Evolutionary conservation across 2,113 vertebrate genomes (phyloP).

Genomic region (Malurus melanocephalus): DNA sequence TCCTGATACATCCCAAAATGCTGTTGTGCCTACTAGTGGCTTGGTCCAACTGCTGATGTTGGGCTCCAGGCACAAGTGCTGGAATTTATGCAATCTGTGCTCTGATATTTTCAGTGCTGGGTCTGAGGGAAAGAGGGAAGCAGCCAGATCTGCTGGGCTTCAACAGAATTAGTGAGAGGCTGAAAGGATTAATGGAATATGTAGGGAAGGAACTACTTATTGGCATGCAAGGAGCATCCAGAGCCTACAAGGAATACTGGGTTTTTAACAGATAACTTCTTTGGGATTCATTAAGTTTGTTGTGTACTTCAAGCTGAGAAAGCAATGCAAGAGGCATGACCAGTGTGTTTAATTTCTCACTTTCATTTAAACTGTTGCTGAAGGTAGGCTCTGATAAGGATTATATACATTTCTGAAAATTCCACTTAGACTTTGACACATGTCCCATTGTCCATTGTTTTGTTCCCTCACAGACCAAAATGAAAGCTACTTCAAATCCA

Average conservation of each 20-base stretch:
- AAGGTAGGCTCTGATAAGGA: background rate
- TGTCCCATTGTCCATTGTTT: background rate
- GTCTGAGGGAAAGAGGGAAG: too few relatives aligned
- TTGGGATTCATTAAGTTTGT: background rate
- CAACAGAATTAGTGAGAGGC: background rate
- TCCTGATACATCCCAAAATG: background rate
- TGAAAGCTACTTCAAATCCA: background rate
- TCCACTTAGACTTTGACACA: background rate
- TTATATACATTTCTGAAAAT: background rate
- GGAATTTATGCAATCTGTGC: background rate
- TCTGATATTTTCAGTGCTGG: background rate
- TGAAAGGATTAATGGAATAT: background rate
- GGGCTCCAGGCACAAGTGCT: background rate
- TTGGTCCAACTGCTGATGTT: background rate
- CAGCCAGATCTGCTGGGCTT: too few relatives aligned
- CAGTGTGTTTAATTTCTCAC: background rate
- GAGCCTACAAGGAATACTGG: background rate
- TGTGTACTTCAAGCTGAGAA: background rate
- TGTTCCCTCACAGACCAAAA: background rate
- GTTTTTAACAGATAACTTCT: background rate
- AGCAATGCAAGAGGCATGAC: background rate
- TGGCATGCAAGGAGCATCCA: background rate
- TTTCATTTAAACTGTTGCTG: background rate
- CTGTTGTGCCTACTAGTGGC: background rate
- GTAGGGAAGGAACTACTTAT: background rate